Conservation (phyloP, 2,797 vertebrate genomes). For the Scyliorhinus canicula region DNA sequence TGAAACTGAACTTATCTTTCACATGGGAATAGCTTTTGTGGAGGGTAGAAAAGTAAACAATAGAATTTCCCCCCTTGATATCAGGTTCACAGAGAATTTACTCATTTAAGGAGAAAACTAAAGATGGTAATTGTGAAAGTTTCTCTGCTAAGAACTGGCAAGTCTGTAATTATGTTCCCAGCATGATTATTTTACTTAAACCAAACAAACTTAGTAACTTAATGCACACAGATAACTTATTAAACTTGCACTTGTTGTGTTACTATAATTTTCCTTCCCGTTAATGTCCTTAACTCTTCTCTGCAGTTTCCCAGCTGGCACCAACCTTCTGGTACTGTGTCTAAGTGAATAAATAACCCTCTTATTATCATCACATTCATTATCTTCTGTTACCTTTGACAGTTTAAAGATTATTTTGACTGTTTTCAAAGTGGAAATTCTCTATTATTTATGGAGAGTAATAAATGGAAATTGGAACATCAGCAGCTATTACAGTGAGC, state of each 20-base stretch:
- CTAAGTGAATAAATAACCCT: background rate
- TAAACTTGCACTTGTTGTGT: background rate
- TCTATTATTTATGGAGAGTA: background rate
- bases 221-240: background rate
- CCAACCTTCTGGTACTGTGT: background rate
- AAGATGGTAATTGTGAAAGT: conserved; percentile 87
- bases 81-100: conserved; percentile 68
- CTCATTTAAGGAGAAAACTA: conserved; percentile 75
- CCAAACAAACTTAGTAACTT: conserved; percentile 18
- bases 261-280: background rate
- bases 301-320: background rate
- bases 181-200: conserved; percentile 62
- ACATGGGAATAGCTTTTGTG: conserved; percentile 93
- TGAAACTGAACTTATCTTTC: conserved; percentile 83
- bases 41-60: conserved; percentile 91
- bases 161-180: conserved; percentile 79
- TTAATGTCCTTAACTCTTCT: background rate
- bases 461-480: background rate
- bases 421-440: background rate
- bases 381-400: background rate
- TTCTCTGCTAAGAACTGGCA: conserved; percentile 78
- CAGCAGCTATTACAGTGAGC: background rate
- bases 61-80: conserved; percentile 84
- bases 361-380: background rate
- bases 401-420: background rate